Percentiles rank a stretch among this genome's conserved stretches.
Evolutionary conservation across 2,888 invertebrate genomes (phyloP).

Genomic region (Parelbella ahira): DNA sequence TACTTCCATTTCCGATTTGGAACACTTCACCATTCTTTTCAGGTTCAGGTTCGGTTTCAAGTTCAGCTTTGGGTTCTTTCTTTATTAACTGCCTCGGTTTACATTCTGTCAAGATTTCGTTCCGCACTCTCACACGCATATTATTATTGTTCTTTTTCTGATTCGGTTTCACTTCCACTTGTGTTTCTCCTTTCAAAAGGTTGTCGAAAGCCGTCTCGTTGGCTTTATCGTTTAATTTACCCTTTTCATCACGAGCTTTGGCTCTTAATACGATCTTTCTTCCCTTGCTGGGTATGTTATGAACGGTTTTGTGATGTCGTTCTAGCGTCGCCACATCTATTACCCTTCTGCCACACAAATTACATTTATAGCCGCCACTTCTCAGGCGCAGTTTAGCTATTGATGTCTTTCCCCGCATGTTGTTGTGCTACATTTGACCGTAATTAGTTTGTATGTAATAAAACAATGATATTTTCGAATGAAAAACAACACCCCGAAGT

Average conservation of each 20-base stretch:
- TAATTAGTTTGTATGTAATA: background rate
- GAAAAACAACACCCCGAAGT: too few relatives aligned
- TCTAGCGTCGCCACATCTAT: slow-evolving; percentile 35
- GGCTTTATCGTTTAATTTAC: too few relatives aligned
- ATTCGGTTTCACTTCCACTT: slow-evolving; percentile 12
- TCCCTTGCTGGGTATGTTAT: slow-evolving; percentile 31
- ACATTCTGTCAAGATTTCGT: too few relatives aligned
- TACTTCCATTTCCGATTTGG: background rate
- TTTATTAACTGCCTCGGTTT: too few relatives aligned
- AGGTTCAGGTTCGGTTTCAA: too few relatives aligned
- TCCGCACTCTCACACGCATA: too few relatives aligned
- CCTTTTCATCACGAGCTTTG: too few relatives aligned
- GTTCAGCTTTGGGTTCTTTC: too few relatives aligned
- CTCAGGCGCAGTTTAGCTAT: slow-evolving; percentile 39
- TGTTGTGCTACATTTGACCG: slow-evolving; percentile 29
- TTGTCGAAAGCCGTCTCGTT: background rate
- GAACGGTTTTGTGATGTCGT: slow-evolving; percentile 42
- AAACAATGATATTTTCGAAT: background rate
- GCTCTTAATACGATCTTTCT: slow-evolving; percentile 21
- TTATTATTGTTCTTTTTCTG: background rate
- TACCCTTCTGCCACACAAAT: slow-evolving; percentile 47
- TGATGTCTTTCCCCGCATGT: slow-evolving; percentile 53
- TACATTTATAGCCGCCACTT: slow-evolving; percentile 44
- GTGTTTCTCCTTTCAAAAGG: background rate
- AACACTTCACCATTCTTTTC: background rate